Evolutionary conservation across 2,797 vertebrate species (phyloP).

Genomic region (Hozukius guyotensis): DNA sequence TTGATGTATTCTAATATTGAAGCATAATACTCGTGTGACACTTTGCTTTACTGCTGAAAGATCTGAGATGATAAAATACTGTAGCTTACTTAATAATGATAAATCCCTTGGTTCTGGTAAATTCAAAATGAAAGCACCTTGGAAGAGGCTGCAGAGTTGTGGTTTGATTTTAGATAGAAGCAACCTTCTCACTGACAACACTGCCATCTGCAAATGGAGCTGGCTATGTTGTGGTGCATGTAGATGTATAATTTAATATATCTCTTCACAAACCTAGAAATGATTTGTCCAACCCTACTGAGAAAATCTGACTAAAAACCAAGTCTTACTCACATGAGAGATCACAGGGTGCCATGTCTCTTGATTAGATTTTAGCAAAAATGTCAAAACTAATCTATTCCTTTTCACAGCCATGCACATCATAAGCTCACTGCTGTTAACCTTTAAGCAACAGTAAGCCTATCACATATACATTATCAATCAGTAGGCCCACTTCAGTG

Average conservation of each 20-base stretch:
- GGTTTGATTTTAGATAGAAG: not conserved
- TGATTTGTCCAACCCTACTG: not conserved
- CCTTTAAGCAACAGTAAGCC: not conserved
- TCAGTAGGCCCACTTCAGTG: not conserved
- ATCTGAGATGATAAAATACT: not conserved
- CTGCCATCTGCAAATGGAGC: conserved; percentile 55
- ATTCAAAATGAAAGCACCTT: not conserved
- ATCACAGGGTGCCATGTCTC: not conserved
- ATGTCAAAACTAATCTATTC: not conserved
- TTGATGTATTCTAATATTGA: not conserved
- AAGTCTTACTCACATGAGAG: not conserved
- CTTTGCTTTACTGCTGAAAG: not conserved
- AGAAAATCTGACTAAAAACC: not conserved
- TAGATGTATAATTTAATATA: not conserved
- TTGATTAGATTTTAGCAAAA: not conserved
- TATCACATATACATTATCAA: not conserved
- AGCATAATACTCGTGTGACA: not conserved
- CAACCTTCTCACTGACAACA: conserved; percentile 20
- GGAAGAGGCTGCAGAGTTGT: not conserved
- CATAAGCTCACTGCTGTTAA: not conserved
- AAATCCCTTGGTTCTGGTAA: not conserved
- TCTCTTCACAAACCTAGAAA: not conserved
- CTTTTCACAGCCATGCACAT: not conserved
- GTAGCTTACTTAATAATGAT: not conserved
- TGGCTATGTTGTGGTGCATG: not conserved